Evolutionary conservation across 2,113 vertebrate genomes (phyloP).

Genomic region (Herpetotheres cachinnans): DNA sequence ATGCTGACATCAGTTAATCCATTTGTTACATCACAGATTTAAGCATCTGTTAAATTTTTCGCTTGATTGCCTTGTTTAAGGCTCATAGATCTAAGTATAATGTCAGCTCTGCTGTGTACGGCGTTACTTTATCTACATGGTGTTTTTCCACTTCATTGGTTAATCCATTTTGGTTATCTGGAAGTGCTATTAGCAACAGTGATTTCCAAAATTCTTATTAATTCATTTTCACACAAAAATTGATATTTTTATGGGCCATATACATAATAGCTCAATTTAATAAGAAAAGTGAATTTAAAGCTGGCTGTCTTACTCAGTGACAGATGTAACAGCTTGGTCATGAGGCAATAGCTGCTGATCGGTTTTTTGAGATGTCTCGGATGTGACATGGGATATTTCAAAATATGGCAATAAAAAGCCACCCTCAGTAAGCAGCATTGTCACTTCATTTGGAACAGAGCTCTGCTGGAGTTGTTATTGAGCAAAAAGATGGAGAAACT

Average conservation of each 20-base stretch:
- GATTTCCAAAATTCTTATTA: not conserved
- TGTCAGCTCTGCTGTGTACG: not conserved
- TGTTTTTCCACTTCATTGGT: not conserved
- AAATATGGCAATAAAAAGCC: not conserved
- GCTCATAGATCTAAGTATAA: not conserved
- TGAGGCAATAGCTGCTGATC: not conserved
- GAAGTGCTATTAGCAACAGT: not conserved
- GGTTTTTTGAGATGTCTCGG: not conserved
- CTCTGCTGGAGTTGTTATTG: not conserved
- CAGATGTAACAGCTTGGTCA: not conserved
- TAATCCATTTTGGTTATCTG: not conserved
- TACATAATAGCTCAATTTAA: not conserved
- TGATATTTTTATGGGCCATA: not conserved
- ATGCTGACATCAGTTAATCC: conserved; percentile 17
- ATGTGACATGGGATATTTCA: not conserved
- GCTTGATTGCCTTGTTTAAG: not conserved
- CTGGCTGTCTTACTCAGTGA: not conserved
- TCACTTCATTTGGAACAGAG: not conserved
- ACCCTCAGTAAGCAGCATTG: not conserved
- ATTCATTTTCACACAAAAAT: not conserved
- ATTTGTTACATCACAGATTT: conserved; percentile 15
- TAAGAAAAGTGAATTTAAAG: not conserved
- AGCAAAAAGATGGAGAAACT: not conserved
- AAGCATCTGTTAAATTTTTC: conserved; percentile 29
- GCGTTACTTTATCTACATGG: not conserved